Percentiles rank a stretch among this genome's conserved stretches.
Evolutionary conservation across 2,888 invertebrate species (phyloP).

Genomic region (Parnassius mnemosyne): DNA sequence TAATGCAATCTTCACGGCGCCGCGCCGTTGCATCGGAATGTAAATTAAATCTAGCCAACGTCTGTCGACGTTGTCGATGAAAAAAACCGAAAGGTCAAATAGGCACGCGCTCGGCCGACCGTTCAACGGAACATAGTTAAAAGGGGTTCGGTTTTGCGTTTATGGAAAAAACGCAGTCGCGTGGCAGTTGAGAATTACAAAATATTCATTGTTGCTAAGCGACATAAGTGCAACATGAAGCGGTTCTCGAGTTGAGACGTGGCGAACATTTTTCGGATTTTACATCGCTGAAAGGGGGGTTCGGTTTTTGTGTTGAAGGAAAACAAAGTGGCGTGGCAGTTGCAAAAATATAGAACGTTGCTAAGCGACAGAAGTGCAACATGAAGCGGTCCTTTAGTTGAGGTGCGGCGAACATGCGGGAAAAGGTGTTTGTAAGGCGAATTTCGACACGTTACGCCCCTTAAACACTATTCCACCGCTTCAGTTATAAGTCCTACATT

Average conservation of each 20-base stretch:
- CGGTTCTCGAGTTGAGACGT: not conserved
- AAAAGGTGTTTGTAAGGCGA: too few species aligned
- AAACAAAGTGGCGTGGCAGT: constrained; percentile 30
- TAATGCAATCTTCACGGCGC: constrained; percentile 29
- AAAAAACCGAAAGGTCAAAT: constrained; percentile 64
- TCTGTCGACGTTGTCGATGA: constrained; percentile 29
- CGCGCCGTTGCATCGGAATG: constrained; percentile 42
- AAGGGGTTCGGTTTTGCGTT: constrained; percentile 33
- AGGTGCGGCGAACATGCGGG: not conserved
- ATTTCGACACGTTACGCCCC: too few species aligned
- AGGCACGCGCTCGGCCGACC: constrained; percentile 51
- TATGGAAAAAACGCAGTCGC: constrained; percentile 13
- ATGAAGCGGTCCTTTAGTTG: constrained; percentile 7
- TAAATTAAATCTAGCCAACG: constrained; percentile 47
- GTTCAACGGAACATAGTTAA: constrained; percentile 32
- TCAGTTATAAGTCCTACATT: too few species aligned
- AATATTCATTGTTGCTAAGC: constrained; percentile 31
- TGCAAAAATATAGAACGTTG: constrained; percentile 24
- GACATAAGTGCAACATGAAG: constrained; percentile 26
- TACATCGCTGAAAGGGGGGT: not conserved
- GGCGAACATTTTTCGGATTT: too few species aligned
- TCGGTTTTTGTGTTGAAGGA: not conserved
- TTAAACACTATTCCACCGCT: too few species aligned
- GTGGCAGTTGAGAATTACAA: constrained; percentile 7
- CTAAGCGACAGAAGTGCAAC: constrained; percentile 29